Conservation (phyloP, 2,888 invertebrate species). For the Reticulitermes lucifugus region DNA sequence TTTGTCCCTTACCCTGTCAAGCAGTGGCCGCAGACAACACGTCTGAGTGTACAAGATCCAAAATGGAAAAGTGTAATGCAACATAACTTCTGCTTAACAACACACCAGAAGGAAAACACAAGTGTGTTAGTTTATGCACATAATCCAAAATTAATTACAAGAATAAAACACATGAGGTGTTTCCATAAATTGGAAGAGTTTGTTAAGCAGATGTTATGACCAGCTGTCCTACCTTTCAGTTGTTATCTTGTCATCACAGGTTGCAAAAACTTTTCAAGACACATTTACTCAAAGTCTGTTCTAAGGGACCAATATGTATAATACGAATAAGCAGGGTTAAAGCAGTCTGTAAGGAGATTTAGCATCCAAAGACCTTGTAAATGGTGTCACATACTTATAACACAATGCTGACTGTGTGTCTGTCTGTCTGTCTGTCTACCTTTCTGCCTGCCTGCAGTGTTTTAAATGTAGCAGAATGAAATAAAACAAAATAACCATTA, state of each 20-base stretch:
- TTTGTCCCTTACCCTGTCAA: conserved; percentile 10
- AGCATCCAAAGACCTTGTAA: too few species aligned
- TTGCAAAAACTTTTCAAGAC: neutral
- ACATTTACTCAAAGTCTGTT: neutral
- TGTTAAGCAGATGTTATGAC: conserved; percentile 27
- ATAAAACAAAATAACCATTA: too few species aligned
- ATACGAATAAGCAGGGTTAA: too few species aligned
- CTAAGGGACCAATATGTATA: too few species aligned
- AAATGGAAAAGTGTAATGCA: neutral
- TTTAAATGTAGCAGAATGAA: too few species aligned
- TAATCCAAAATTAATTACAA: neutral
- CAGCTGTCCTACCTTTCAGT: conserved; percentile 11
- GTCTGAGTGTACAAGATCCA: neutral
- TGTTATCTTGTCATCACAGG: neutral
- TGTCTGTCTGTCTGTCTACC: too few species aligned
- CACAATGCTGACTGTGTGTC: too few species aligned
- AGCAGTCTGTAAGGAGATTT: too few species aligned
- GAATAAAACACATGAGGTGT: too few species aligned
- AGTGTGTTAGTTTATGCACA: neutral
- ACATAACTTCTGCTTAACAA: conserved; percentile 28
- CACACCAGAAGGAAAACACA: neutral
- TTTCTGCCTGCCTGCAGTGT: too few species aligned
- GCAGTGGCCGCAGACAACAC: neutral
- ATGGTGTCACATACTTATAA: too few species aligned
- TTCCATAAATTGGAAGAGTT: neutral